Evolutionary conservation across 2,888 invertebrate genomes (phyloP).

Genomic region (Tachina lurida): DNA sequence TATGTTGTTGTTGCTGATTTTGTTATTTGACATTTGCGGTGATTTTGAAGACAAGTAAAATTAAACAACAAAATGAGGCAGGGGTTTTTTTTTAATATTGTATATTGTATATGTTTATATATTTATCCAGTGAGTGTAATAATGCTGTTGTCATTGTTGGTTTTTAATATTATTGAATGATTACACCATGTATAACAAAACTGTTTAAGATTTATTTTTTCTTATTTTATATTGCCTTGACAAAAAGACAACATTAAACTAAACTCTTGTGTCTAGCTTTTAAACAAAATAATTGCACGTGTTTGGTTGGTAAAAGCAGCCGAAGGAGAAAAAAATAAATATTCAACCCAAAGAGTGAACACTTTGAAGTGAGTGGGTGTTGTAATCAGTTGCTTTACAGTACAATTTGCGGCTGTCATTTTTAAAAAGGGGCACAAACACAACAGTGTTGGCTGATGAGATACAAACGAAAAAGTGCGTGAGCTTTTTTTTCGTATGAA

Average conservation of each 20-base stretch:
- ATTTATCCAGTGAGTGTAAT: slow-evolving; percentile 39
- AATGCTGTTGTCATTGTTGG: slow-evolving; percentile 50
- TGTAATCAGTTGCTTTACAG: slow-evolving; percentile 66
- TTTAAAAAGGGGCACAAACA: background rate
- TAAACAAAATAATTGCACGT: slow-evolving; percentile 68
- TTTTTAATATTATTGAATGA: slow-evolving; percentile 50
- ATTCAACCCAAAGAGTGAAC: background rate
- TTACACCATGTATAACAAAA: slow-evolving; percentile 60
- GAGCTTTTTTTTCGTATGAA: slow-evolving; percentile 34
- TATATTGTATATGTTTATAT: background rate
- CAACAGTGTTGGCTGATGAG: slow-evolving; percentile 1
- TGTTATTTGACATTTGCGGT: slow-evolving; percentile 68
- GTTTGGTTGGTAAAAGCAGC: slow-evolving; percentile 47
- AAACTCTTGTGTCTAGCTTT: slow-evolving; percentile 42
- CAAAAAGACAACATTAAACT: slow-evolving; percentile 37
- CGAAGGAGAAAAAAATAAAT: too few species aligned
- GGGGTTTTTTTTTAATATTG: slow-evolving; percentile 14
- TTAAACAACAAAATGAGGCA: slow-evolving; percentile 55
- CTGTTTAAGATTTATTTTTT: slow-evolving; percentile 23
- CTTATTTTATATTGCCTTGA: background rate
- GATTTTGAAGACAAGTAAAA: slow-evolving; percentile 64
- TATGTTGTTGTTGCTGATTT: slow-evolving; percentile 31
- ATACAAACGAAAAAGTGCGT: slow-evolving; percentile 53
- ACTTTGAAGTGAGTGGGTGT: slow-evolving; percentile 64
- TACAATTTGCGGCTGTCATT: slow-evolving; percentile 65